These are phyloP conservation scores for Hydroisotoma schaefferi DNA, from an alignment of 2,888 invertebrate genomes.

Conservation along the genomic window DNA sequence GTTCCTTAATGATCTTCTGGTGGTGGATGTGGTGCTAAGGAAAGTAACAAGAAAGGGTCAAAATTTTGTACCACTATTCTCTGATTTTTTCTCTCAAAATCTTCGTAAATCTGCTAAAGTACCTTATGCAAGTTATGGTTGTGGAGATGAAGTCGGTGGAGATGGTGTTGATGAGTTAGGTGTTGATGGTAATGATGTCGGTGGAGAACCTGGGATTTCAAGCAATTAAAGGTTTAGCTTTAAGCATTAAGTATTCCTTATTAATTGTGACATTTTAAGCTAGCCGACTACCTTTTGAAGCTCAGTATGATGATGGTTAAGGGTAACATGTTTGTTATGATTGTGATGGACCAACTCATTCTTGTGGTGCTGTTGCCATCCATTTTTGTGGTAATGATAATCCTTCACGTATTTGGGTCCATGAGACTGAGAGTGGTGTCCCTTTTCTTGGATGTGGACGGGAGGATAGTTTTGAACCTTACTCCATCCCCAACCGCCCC, in stretches of 20 bases:
- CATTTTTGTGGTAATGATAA: constrained; percentile 34
- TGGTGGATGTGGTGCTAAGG: constrained; percentile 29
- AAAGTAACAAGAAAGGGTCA: neutral
- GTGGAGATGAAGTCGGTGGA: constrained; percentile 34
- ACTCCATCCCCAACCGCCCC: constrained; percentile 28
- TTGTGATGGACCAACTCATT: constrained; percentile 6
- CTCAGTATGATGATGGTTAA: constrained; percentile 15
- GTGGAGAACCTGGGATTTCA: constrained; percentile 17
- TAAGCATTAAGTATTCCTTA: too few relatives aligned
- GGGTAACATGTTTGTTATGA: constrained; percentile 15
- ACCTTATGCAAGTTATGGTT: constrained; percentile 35
- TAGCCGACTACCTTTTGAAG: constrained; percentile 10
- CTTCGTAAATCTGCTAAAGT: neutral
- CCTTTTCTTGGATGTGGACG: constrained; percentile 30
- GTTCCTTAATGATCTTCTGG: constrained; percentile 31
- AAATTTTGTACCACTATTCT: neutral
- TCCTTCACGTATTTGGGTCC: constrained; percentile 35
- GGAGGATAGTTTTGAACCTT: constrained; percentile 37
- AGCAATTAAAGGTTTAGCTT: neutral
- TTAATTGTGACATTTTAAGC: too few relatives aligned
- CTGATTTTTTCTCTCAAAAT: neutral
- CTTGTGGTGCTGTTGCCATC: constrained; percentile 17
- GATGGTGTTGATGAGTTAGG: constrained; percentile 34
- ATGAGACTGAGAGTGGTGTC: constrained; percentile 21
- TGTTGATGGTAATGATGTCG: constrained; percentile 35